Percentiles rank a stretch among this genome's conserved stretches.
phyloP scores from a whole-genome alignment of 2,113 vertebrate species.

The Oreochromis aureus region DNA sequence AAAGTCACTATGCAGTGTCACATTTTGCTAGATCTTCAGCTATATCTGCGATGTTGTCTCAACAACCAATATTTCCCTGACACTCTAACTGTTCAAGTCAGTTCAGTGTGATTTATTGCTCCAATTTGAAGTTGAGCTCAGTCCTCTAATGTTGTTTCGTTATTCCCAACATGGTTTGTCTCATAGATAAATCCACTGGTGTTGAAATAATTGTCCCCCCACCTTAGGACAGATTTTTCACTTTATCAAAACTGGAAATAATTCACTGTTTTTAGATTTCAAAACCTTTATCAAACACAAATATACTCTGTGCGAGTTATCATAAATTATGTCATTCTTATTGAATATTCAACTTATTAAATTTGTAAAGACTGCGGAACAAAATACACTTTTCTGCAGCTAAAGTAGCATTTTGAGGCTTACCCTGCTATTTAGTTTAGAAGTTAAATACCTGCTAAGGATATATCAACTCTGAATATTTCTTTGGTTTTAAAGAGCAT shows the following conservation, averaged over 20 bases:
- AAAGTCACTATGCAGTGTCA: not conserved
- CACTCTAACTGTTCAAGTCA: constrained; percentile 19
- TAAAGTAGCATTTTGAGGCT: not conserved
- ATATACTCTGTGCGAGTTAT: not conserved
- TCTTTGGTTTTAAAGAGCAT: not conserved
- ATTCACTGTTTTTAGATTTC: not conserved
- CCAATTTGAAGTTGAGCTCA: not conserved
- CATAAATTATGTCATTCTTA: not conserved
- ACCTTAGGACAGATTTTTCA: not conserved
- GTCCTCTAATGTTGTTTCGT: not conserved
- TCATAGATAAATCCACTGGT: not conserved
- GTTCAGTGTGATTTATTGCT: constrained; percentile 29
- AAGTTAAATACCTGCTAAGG: not conserved
- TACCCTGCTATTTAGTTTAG: not conserved
- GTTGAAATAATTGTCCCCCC: not conserved
- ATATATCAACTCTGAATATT: not conserved
- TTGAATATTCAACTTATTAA: not conserved
- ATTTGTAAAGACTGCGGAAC: not conserved
- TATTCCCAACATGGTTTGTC: not conserved
- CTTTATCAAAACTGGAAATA: not conserved
- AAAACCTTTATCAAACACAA: not conserved
- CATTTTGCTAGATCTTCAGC: not conserved
- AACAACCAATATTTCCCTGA: not conserved
- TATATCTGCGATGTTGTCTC: not conserved
- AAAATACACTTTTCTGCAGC: not conserved